These are phyloP conservation scores for Epizoanthus scotinus DNA, from an alignment of 92 coral and sea anemone species.

Conservation along the genomic window DNA sequence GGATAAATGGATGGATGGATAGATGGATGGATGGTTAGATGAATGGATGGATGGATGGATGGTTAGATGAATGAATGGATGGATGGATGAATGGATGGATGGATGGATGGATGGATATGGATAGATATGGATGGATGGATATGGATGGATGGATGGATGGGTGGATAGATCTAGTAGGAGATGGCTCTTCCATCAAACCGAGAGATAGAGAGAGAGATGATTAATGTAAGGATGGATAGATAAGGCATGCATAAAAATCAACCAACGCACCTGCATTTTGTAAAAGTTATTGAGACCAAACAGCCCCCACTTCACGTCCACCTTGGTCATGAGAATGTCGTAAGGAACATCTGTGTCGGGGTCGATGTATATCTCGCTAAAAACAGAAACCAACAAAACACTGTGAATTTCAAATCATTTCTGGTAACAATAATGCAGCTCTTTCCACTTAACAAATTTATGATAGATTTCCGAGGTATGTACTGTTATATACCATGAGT, in stretches of 20 bases:
- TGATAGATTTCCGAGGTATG: too few relatives aligned
- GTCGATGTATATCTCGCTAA: constrained; percentile 77
- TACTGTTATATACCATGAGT: too few relatives aligned
- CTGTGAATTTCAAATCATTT: not conserved
- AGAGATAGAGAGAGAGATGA: too few relatives aligned
- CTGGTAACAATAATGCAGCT: not conserved
- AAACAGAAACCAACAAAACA: not conserved
- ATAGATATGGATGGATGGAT: too few relatives aligned
- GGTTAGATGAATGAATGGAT: not conserved
- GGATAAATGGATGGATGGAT: too few relatives aligned
- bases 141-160: too few relatives aligned
- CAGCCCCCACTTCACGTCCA: constrained; percentile 81
- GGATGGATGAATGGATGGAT: not conserved
- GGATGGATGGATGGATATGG: too few relatives aligned
- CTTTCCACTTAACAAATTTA: not conserved
- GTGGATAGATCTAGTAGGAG: too few relatives aligned
- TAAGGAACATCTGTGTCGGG: constrained; percentile 75
- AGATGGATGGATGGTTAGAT: too few relatives aligned
- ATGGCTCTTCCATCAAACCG: too few relatives aligned
- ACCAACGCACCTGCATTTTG: constrained; percentile 81
- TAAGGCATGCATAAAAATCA: too few relatives aligned
- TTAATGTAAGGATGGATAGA: too few relatives aligned
- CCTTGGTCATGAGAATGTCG: constrained; percentile 81
- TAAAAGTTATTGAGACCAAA: constrained; percentile 85
- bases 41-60: not conserved